Evolutionary conservation across 2,797 vertebrate genomes (phyloP).

Genomic region (Allochrocebus solatus): DNA sequence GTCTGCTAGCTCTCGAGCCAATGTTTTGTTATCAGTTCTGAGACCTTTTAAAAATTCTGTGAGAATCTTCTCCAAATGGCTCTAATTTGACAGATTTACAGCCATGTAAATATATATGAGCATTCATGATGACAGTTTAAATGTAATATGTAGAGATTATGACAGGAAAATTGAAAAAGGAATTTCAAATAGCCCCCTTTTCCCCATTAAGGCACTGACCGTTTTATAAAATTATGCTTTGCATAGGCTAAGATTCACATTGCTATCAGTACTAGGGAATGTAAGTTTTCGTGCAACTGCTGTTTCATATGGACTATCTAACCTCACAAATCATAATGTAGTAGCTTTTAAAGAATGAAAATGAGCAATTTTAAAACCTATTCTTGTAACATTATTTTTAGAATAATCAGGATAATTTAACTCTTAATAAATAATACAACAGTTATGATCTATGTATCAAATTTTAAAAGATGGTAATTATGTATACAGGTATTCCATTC

Average conservation of each 20-base stretch:
- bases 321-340: neutral
- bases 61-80: constrained; percentile 40
- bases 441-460: neutral
- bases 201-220: neutral
- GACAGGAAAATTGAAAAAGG: constrained; percentile 49
- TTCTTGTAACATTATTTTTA: constrained; percentile 6
- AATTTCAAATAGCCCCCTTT: neutral
- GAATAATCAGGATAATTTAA: constrained; percentile 15
- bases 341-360: neutral
- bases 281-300: neutral
- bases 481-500: neutral
- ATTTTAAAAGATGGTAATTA: neutral
- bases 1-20: constrained; percentile 8
- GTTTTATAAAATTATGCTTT: constrained; percentile 49
- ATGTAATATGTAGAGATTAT: constrained; percentile 53
- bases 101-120: neutral
- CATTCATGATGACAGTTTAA: constrained; percentile 32
- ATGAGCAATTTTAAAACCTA: neutral
- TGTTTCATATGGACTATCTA: neutral
- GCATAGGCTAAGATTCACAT: constrained; percentile 1
- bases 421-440: neutral
- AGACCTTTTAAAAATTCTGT: constrained; percentile 21
- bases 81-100: constrained; percentile 45
- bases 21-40: neutral
- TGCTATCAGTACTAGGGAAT: neutral